phyloP scores from a whole-genome alignment of 1,140 invertebrate species.

The Sogatella furcifera region DNA sequence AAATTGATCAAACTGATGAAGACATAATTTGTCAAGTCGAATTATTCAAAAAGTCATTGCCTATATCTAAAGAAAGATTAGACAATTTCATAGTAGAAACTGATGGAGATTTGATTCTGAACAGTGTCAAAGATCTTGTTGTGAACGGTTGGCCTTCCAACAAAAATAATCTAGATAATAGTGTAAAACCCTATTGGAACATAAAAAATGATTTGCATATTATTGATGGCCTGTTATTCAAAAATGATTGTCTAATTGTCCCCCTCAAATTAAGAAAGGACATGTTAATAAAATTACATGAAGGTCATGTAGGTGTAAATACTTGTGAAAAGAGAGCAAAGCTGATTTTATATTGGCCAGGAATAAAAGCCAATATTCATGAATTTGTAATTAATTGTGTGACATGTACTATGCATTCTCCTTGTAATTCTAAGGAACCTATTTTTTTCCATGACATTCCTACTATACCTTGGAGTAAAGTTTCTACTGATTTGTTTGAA shows the following conservation, averaged over 20 bases:
- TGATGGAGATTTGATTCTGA: conserved; percentile 1
- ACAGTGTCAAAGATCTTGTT: no score
- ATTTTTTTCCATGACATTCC: no score
- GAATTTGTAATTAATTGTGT: conserved; percentile 15
- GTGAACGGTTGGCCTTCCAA: not conserved
- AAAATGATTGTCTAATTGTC: conserved; percentile 27
- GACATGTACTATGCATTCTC: no score
- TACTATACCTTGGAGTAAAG: conserved; percentile 15
- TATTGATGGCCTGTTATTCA: conserved; percentile 26
- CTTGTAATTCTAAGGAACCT: no score
- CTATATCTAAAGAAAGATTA: conserved; percentile 6
- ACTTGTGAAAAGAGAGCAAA: conserved; percentile 18
- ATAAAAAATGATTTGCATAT: not conserved
- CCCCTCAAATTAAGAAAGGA: conserved; percentile 25
- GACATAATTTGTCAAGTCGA: conserved; percentile 10
- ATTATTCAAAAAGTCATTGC: conserved; percentile 7
- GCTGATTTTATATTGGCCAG: conserved; percentile 24
- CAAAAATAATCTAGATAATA: conserved; percentile 1
- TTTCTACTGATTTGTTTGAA: conserved; percentile 19
- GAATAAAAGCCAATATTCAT: conserved; percentile 25
- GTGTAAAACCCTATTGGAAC: not conserved
- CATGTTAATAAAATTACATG: conserved; percentile 24
- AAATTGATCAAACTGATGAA: conserved; percentile 7
- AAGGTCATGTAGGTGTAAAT: conserved; percentile 23
- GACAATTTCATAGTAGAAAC: no score